Evolutionary conservation across 2,888 invertebrate genomes (phyloP), one percentile per base, ranked within the genome.

Genomic region (Physocephala rufipes): DNA sequence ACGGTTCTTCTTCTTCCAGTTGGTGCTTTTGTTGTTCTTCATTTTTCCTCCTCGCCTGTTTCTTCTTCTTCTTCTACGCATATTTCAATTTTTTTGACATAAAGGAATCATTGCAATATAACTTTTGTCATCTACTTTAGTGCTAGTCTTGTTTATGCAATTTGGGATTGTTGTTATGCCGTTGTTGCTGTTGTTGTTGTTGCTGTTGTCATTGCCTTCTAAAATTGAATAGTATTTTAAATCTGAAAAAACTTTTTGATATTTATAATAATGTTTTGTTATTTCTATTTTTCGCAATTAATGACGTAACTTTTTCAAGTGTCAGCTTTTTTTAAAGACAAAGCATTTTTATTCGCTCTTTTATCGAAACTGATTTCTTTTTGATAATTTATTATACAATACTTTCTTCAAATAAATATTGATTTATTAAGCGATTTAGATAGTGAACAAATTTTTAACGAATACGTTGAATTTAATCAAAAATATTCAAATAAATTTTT

Each of bases 91-190:
- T 64, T 64, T 64, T 21, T 47, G 24, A 49, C 13, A 43, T 45
- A 47, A 64, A 47, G 36, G 49, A 64, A 64, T 55, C 66, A 53
- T 55, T n/a, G 55, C 55, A 53, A 53, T 55, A 55, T n/a, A 66
- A 66, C 66, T 53, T 66, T 53, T 55, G 53, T 66, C 66, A 66
- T 66, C 26, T 67, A 61, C 21, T 26, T 28, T 45, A 24, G 7
- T 49, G 26, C 12, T 65, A 3, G 28, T 66, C 19, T 43, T 51
- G 53, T 53, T 55, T 30, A 21, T 49, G 43, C 36, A 19, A 21
- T 15, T 53, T 36, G 59, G 15, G 21, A 24, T 21, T 49, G 26
- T 13, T 65, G 9, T 51, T 66, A 19, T 43, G n/a, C n/a, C 21
- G 59, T 28, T 45, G 45, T 21, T 49, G 26, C 12, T 65, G 9